Evolutionary conservation across 2,797 vertebrate species (phyloP), one percentile per base, ranked within the genome.

Genomic region (Takifugu ocellatus): DNA sequence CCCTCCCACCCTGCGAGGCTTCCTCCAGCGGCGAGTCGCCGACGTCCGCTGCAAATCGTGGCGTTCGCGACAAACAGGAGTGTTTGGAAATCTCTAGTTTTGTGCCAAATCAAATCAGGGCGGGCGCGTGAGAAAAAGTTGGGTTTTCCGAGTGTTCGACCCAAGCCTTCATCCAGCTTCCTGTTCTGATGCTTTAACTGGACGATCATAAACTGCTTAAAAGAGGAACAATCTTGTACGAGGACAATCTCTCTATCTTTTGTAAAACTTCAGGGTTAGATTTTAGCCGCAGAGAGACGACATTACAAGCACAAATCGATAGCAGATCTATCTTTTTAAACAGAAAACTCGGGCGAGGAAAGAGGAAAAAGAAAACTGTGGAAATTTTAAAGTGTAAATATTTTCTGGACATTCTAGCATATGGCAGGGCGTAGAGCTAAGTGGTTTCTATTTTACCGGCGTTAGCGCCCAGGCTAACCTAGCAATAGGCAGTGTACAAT

Each of bases 401-500:
- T 75, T 67, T 78, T 84, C 83, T 84, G 56, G 50, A 85, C 79
- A 81, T 72, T 80, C 63, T 74, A 78, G 81, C 56, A 72, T 62
- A 82, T 69, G 63, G 45, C 21, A 27, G 17, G 50, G 15, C 53
- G 56, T 33, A 46, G 61, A 51, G 17, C 25, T 25, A 61, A 0
- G 16, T 49, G 66, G 56, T 70, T 74, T 36, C 39, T 73, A 53
- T 72, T 69, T 63, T 59, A 75, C 25, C 24, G 59, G 59, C 66
- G 71, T 71, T 49, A 49, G 66, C 55, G 67, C 31, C 54, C 52
- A 57, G 58, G 63, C 59, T 51, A 53, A 71, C 48, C 51, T 42
- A 79, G 85, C 85, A 89, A 87, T 84, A 89, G 84, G 84, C 84
- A 84, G 68, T 80, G 85, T 84, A 87, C 85, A 87, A 87, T 88